These are phyloP conservation scores for Lissonota sp. DNA, from an alignment of 2,888 invertebrate genomes.

Conservation along the genomic window DNA sequence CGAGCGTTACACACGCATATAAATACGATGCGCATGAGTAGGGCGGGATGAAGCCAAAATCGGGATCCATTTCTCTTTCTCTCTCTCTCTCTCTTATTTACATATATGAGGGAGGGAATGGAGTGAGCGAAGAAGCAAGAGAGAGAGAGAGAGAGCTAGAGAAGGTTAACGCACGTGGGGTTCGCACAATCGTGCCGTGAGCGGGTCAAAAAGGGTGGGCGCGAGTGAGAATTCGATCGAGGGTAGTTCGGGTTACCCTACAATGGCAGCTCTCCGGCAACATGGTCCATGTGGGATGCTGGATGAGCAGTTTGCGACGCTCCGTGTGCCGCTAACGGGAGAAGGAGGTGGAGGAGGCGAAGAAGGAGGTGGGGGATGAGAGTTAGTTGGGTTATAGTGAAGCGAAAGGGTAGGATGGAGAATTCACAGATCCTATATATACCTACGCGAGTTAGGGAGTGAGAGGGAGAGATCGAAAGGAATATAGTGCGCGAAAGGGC, in stretches of 20 bases:
- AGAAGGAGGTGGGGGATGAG: conserved; percentile 38
- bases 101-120: neutral
- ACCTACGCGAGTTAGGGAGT: conserved; percentile 29
- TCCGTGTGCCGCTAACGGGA: conserved; percentile 51
- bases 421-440: conserved; percentile 55
- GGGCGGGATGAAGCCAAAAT: conserved; percentile 39
- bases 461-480: conserved; percentile 51
- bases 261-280: conserved; percentile 69
- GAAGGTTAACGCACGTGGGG: conserved; percentile 39
- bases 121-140: conserved; percentile 5
- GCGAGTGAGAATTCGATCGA: conserved; percentile 64
- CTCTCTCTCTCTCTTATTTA: neutral
- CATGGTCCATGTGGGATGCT: conserved; percentile 62
- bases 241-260: conserved; percentile 61
- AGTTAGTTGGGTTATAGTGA: conserved; percentile 63
- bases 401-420: conserved; percentile 60
- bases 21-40: conserved; percentile 30
- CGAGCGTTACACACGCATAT: conserved; percentile 14
- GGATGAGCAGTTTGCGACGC: conserved; percentile 61
- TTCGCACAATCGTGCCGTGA: conserved; percentile 47
- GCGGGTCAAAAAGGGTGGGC: conserved; percentile 46
- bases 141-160: conserved; percentile 14
- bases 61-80: conserved; percentile 24
- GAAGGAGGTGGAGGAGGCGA: conserved; percentile 60
- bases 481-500: conserved; percentile 27